These are phyloP conservation scores for Procambarus clarkii DNA, from an alignment of 1,140 invertebrate species.

Conservation along the genomic window DNA sequence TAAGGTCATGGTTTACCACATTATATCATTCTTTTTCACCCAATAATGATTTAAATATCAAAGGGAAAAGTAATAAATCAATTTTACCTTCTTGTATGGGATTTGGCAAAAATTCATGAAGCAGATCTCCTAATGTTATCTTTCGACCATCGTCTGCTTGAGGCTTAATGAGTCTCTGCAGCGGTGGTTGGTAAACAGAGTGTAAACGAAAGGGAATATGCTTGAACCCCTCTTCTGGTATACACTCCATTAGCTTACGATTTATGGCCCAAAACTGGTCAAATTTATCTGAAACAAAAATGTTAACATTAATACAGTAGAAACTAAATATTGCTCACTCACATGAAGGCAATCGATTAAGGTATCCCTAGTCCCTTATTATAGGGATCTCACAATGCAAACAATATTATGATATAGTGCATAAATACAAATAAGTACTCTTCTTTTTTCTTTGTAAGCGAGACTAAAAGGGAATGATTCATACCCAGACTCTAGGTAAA, in stretches of 20 bases:
- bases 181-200: constrained; percentile 75
- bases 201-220: constrained; percentile 95
- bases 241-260: constrained; percentile 92
- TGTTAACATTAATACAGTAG: neutral
- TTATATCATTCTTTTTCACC: neutral
- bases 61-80: neutral
- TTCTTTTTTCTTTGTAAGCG: too few species aligned
- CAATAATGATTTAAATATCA: too few species aligned
- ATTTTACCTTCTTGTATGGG: constrained; percentile 75
- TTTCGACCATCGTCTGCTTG: constrained; percentile 84
- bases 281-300: constrained; percentile 89
- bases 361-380: too few species aligned
- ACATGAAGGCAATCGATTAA: too few species aligned
- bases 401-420: too few species aligned
- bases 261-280: constrained; percentile 99
- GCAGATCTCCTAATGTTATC: constrained; percentile 84
- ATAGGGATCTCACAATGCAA: too few species aligned
- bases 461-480: too few species aligned
- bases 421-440: too few species aligned
- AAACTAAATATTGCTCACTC: too few species aligned
- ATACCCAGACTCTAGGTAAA: too few species aligned
- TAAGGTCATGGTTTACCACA: neutral
- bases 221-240: constrained; percentile 85
- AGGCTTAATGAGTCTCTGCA: constrained; percentile 87
- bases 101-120: constrained; percentile 83